Percentiles rank a stretch among this genome's conserved stretches.
These are phyloP conservation scores for Hoplodrina blanda DNA, from an alignment of 2,888 invertebrate species.

Conservation along the genomic window DNA sequence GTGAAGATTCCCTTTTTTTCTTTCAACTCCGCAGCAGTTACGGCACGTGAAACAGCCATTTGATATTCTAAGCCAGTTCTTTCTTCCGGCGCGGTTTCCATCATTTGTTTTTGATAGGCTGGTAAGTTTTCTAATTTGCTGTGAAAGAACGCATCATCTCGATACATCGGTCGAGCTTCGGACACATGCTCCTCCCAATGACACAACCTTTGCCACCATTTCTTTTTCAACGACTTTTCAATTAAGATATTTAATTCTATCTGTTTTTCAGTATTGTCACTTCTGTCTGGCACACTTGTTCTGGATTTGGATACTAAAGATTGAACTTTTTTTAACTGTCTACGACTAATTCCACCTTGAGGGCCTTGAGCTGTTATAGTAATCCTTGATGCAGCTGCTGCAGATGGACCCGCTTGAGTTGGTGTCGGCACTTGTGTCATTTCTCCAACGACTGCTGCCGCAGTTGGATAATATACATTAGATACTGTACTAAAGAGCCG, in stretches of 20 bases:
- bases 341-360: slow-evolving; percentile 76
- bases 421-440: slow-evolving; percentile 43
- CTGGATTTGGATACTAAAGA: slow-evolving; percentile 80
- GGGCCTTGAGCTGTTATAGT: slow-evolving; percentile 77
- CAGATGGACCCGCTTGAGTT: slow-evolving; percentile 77
- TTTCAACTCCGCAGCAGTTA: slow-evolving; percentile 79
- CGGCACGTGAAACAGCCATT: slow-evolving; percentile 84
- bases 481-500: slow-evolving; percentile 71
- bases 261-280: slow-evolving; percentile 58
- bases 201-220: slow-evolving; percentile 77
- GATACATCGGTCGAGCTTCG: slow-evolving; percentile 84
- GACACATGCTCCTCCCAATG: slow-evolving; percentile 82
- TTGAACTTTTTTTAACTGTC: slow-evolving; percentile 81
- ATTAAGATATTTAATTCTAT: slow-evolving; percentile 69
- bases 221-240: slow-evolving; percentile 65
- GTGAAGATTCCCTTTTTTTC: slow-evolving; percentile 83
- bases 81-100: slow-evolving; percentile 69
- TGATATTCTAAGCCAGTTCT: slow-evolving; percentile 87
- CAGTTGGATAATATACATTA: slow-evolving; percentile 82
- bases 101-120: slow-evolving; percentile 82
- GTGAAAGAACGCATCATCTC: slow-evolving; percentile 86
- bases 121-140: slow-evolving; percentile 81
- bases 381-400: slow-evolving; percentile 74
- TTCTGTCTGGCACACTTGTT: slow-evolving; percentile 71
- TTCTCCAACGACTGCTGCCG: slow-evolving; percentile 80